Percentiles rank a stretch among this genome's conserved stretches.
These are phyloP conservation scores for Cherax destructor DNA, from an alignment of 1,140 invertebrate species.

Conservation along the genomic window DNA sequence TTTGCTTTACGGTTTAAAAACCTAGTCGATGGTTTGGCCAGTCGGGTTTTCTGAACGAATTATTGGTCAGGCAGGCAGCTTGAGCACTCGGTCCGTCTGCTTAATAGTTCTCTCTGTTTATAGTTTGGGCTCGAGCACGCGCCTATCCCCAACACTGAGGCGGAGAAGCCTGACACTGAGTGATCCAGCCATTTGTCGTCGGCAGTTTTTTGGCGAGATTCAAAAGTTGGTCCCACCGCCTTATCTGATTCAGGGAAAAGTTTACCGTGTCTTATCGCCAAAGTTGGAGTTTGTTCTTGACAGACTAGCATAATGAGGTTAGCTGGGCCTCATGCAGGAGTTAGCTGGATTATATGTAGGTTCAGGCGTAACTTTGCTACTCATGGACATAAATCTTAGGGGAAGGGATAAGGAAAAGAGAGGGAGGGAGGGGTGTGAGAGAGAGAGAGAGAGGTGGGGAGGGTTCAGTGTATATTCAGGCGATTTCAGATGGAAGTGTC, in stretches of 20 bases:
- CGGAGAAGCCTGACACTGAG: conserved; percentile 1
- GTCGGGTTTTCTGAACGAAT: too few relatives aligned
- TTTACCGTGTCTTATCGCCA: conserved; percentile 13
- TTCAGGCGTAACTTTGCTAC: not conserved
- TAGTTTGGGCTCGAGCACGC: too few relatives aligned
- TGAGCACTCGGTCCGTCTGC: too few relatives aligned
- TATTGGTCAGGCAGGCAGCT: too few relatives aligned
- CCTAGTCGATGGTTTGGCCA: too few relatives aligned
- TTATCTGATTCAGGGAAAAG: not conserved
- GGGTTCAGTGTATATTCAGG: too few relatives aligned
- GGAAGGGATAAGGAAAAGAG: not conserved
- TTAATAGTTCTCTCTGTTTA: too few relatives aligned
- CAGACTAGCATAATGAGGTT: conserved; percentile 10
- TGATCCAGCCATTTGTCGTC: conserved; percentile 10
- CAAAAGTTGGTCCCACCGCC: conserved; percentile 11
- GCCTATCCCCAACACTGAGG: not conserved
- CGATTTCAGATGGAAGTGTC: too few relatives aligned
- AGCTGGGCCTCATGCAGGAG: not conserved
- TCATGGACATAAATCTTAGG: not conserved
- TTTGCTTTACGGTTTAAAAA: too few relatives aligned
- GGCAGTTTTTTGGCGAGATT: conserved; percentile 11
- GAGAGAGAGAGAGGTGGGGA: not conserved
- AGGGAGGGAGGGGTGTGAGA: not conserved
- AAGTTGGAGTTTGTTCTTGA: conserved; percentile 19
- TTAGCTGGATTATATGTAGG: not conserved